These are phyloP conservation scores for Drosophila kepulauana DNA, from an alignment of 1,140 invertebrate genomes.

Conservation along the genomic window DNA sequence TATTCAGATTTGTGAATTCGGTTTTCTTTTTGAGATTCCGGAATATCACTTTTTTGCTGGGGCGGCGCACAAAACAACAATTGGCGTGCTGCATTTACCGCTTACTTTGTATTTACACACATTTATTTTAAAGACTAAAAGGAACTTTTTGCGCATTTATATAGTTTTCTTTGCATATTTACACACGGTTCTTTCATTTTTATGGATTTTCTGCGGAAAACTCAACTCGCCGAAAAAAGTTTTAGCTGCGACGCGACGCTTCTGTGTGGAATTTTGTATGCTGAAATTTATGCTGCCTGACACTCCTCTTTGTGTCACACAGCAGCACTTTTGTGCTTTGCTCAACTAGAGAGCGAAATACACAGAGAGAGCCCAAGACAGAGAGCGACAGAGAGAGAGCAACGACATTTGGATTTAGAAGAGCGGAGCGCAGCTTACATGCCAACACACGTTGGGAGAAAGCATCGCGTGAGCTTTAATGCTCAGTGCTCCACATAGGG, in stretches of 20 bases:
- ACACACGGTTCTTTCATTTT: slow-evolving; percentile 64
- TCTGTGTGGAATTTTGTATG: slow-evolving; percentile 78
- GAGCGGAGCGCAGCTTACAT: slow-evolving; percentile 55
- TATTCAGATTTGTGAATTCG: slow-evolving; percentile 11
- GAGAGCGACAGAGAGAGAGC: slow-evolving; percentile 27
- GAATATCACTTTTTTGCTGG: slow-evolving; percentile 31
- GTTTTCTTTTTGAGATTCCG: slow-evolving; percentile 13
- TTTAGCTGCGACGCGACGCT: slow-evolving; percentile 69
- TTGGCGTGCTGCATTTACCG: slow-evolving; percentile 57
- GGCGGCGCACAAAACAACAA: slow-evolving; percentile 14
- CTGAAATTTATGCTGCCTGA: slow-evolving; percentile 81
- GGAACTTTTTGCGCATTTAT: slow-evolving; percentile 61
- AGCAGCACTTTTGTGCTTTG: slow-evolving; percentile 47
- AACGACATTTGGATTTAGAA: not conserved
- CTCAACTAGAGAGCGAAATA: slow-evolving; percentile 25
- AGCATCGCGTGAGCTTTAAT: slow-evolving; percentile 40
- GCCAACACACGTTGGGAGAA: slow-evolving; percentile 59
- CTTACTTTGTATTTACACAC: slow-evolving; percentile 66
- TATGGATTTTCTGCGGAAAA: slow-evolving; percentile 72
- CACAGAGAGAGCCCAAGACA: slow-evolving; percentile 27
- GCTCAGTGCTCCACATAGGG: slow-evolving; percentile 26
- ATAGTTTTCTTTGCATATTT: slow-evolving; percentile 61
- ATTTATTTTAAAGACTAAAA: slow-evolving; percentile 53
- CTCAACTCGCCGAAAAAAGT: slow-evolving; percentile 69
- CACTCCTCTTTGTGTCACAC: slow-evolving; percentile 80